Conservation (phyloP, 2,888 invertebrate species). For the Buathra laborator region DNA sequence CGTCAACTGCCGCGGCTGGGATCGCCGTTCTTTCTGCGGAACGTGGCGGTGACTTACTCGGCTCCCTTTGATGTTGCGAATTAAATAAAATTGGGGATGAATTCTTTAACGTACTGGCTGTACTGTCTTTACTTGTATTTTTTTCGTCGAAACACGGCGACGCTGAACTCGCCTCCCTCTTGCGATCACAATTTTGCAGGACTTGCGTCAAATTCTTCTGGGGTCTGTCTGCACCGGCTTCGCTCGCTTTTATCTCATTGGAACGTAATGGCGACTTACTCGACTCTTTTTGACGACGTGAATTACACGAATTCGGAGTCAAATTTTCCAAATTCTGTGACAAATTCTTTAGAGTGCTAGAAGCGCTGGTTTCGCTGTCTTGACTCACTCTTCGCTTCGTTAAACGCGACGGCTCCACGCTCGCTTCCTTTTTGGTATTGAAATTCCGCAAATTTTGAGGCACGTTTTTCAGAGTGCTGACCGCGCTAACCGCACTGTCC, state of each 20-base stretch:
- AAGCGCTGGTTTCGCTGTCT: not conserved
- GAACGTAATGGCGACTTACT: not conserved
- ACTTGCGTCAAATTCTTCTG: not conserved
- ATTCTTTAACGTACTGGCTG: not conserved
- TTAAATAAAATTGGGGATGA: not conserved
- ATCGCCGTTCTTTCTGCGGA: not conserved
- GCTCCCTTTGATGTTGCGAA: not conserved
- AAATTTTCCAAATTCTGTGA: not conserved
- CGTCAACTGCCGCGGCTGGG: not conserved
- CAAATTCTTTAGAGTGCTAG: not conserved
- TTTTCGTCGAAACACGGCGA: not conserved
- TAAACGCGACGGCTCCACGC: not conserved
- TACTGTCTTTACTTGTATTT: not conserved
- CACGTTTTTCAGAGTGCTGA: not conserved
- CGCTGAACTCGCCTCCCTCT: not conserved
- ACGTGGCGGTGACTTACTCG: not conserved
- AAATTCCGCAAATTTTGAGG: not conserved
- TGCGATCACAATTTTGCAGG: not conserved
- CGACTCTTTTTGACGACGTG: not conserved
- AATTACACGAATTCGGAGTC: too few species aligned
- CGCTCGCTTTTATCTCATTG: not conserved
- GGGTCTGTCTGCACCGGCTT: not conserved
- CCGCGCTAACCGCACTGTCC: not conserved
- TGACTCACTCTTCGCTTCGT: not conserved
- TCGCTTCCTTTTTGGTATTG: not conserved